Percentiles rank a stretch among this genome's conserved stretches.
phyloP scores from a whole-genome alignment of 2,113 vertebrate genomes.

The Stomatorhinus ivindoensis region DNA sequence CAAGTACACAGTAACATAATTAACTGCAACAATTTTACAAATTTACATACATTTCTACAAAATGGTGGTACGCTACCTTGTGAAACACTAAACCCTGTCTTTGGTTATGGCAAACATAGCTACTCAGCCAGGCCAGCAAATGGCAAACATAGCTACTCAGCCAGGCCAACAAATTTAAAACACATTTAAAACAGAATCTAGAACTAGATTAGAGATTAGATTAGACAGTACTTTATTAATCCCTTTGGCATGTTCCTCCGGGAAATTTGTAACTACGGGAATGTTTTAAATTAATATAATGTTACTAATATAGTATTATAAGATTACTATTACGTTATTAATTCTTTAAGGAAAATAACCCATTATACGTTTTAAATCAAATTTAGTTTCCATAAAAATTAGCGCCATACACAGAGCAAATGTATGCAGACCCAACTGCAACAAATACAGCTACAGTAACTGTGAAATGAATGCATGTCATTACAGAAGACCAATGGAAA shows the following conservation, averaged over 20 bases:
- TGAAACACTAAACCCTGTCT: not conserved
- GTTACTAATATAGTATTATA: not conserved
- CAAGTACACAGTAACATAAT: not conserved
- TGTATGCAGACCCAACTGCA: not conserved
- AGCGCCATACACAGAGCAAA: not conserved
- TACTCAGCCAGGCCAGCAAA: not conserved
- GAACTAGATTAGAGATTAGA: no score
- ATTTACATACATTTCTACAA: not conserved
- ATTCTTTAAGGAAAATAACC: not conserved
- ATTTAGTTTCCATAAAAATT: not conserved
- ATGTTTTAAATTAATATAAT: not conserved
- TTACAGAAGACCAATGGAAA: not conserved
- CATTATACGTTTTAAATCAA: not conserved
- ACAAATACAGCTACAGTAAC: not conserved
- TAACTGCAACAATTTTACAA: not conserved
- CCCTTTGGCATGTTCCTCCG: no score
- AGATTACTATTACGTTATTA: not conserved
- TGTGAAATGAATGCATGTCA: not conserved
- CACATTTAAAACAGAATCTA: not conserved
- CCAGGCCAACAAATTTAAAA: not conserved
- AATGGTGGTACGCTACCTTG: not conserved
- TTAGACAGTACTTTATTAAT: no score
- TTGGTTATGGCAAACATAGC: not conserved
- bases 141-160: not conserved
- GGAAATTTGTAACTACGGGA: no score